These are phyloP conservation scores for Drosophila buzzatii DNA, from an alignment of 2,888 invertebrate species.

Conservation along the genomic window DNA sequence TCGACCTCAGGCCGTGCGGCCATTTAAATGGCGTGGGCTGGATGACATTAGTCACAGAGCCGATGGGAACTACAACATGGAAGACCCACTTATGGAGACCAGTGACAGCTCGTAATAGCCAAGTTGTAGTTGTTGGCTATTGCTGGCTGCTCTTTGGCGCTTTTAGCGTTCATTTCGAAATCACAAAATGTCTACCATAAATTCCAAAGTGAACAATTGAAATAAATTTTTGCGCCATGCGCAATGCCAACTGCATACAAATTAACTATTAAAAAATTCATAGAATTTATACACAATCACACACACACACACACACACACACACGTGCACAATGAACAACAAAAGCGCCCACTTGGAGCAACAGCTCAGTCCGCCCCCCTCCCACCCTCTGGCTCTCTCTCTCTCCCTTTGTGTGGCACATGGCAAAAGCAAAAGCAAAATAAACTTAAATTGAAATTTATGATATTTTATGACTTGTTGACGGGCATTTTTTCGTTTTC, in stretches of 20 bases:
- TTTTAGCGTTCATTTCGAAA: slow-evolving; percentile 75
- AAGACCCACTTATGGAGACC: slow-evolving; percentile 42
- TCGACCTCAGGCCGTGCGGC: slow-evolving; percentile 40
- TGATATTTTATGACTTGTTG: slow-evolving; percentile 82
- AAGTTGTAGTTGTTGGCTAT: slow-evolving; percentile 47
- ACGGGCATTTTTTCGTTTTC: slow-evolving; percentile 59
- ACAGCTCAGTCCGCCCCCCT: slow-evolving; percentile 5
- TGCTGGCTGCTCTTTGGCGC: slow-evolving; percentile 30
- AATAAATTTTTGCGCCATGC: slow-evolving; percentile 83
- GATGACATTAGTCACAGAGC: slow-evolving; percentile 73
- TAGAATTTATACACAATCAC: slow-evolving; percentile 75
- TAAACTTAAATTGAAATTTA: slow-evolving; percentile 82
- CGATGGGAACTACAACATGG: slow-evolving; percentile 44
- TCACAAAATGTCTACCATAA: slow-evolving; percentile 82
- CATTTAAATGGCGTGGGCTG: slow-evolving; percentile 67
- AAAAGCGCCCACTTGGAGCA: slow-evolving; percentile 72
- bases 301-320: slow-evolving; percentile 32
- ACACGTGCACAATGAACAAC: slow-evolving; percentile 25
- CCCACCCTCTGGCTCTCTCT: not conserved
- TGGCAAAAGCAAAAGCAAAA: slow-evolving; percentile 62
- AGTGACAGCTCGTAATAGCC: slow-evolving; percentile 38
- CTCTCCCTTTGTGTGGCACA: slow-evolving; percentile 17
- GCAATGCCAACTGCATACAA: slow-evolving; percentile 79
- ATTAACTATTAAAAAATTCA: slow-evolving; percentile 82
- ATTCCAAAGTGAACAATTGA: slow-evolving; percentile 83